Conservation (phyloP, 1,140 invertebrate species). For the Steinernema khuongi region DNA sequence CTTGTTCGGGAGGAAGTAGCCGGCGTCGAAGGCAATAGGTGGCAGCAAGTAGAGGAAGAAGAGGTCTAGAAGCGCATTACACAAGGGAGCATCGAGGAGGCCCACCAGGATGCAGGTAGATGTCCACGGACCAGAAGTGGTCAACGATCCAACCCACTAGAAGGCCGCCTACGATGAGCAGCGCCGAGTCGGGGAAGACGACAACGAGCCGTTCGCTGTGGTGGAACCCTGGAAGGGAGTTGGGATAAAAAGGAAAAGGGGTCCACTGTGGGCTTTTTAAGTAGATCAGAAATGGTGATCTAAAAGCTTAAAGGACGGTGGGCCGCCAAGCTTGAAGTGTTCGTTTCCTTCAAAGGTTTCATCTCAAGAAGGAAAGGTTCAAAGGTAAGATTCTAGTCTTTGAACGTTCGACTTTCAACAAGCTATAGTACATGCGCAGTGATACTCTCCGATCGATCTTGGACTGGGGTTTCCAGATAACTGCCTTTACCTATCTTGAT, state of each 20-base stretch:
- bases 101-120: conserved; percentile 52
- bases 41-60: conserved; percentile 42
- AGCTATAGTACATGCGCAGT: too few relatives aligned
- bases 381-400: too few relatives aligned
- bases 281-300: not conserved
- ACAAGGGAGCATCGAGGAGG: not conserved
- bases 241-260: too few relatives aligned
- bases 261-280: conserved; percentile 12
- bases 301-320: too few relatives aligned
- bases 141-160: conserved; percentile 47
- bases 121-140: conserved; percentile 41
- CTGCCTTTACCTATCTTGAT: conserved; percentile 48
- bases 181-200: conserved; percentile 50
- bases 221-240: conserved; percentile 46
- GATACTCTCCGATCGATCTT: too few relatives aligned
- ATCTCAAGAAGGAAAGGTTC: too few relatives aligned
- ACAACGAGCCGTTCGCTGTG: conserved; percentile 25
- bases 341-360: too few relatives aligned
- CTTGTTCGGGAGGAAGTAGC: conserved; percentile 94
- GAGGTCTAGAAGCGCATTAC: conserved; percentile 26
- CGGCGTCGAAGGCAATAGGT: conserved; percentile 83
- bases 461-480: too few relatives aligned
- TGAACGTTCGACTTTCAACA: too few relatives aligned
- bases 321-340: too few relatives aligned
- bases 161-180: conserved; percentile 49